phyloP scores from a whole-genome alignment of 2,888 invertebrate species.

The Hydroisotoma schaefferi region DNA sequence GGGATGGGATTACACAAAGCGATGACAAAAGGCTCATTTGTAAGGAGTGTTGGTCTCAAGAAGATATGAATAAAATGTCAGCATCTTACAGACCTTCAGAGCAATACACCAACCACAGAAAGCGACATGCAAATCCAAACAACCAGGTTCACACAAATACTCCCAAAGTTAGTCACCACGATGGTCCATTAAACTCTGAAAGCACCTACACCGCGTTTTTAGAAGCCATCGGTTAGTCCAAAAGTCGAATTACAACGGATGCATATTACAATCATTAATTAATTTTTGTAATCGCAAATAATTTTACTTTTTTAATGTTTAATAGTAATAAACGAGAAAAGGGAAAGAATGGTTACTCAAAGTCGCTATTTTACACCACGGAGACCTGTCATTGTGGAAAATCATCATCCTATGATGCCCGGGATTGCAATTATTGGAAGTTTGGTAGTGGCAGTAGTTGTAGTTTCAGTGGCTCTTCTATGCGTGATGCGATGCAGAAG shows the following conservation, averaged over 20 bases:
- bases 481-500: conserved; percentile 48
- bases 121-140: conserved; percentile 37
- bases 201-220: conserved; percentile 83
- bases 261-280: background rate
- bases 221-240: conserved; percentile 72
- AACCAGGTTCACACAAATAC: conserved; percentile 12
- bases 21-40: conserved; percentile 41
- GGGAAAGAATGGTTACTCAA: conserved; percentile 61
- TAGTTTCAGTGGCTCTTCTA: conserved; percentile 60
- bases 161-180: conserved; percentile 52
- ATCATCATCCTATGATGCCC: conserved; percentile 22
- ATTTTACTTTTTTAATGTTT: conserved; percentile 27
- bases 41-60: conserved; percentile 35
- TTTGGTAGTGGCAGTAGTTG: conserved; percentile 63
- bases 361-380: conserved; percentile 72
- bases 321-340: conserved; percentile 56
- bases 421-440: conserved; percentile 57
- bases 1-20: conserved; percentile 37
- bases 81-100: conserved; percentile 31
- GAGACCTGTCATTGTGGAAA: conserved; percentile 33
- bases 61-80: conserved; percentile 16
- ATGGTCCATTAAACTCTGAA: conserved; percentile 70
- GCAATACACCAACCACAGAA: conserved; percentile 33
- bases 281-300: background rate
- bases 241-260: background rate